These are phyloP conservation scores for Megastigmus dorsalis DNA, from an alignment of 2,888 invertebrate genomes.

Conservation along the genomic window DNA sequence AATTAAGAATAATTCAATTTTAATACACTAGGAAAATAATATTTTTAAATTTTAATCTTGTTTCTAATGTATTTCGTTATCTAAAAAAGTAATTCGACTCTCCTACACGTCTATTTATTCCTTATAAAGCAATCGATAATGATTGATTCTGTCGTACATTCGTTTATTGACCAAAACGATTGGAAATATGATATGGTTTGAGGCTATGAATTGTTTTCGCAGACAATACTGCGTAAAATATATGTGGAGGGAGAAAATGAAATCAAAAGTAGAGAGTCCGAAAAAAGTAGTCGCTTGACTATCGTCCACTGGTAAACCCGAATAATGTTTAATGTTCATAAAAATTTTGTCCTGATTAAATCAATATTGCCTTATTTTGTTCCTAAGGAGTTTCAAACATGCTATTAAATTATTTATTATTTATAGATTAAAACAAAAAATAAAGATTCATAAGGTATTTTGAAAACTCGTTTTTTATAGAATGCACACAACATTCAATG, in stretches of 20 bases:
- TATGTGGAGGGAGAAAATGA: neutral
- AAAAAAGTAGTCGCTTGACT: neutral
- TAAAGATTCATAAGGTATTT: too few relatives aligned
- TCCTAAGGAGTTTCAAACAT: too few relatives aligned
- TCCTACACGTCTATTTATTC: neutral
- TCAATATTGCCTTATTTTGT: too few relatives aligned
- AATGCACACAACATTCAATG: too few relatives aligned
- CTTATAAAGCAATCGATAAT: neutral
- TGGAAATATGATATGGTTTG: slow-evolving; percentile 22
- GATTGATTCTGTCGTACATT: slow-evolving; percentile 9
- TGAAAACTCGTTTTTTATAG: too few relatives aligned
- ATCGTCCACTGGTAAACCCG: too few relatives aligned
- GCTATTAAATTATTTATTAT: too few relatives aligned
- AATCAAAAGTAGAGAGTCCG: neutral
- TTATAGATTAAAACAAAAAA: too few relatives aligned
- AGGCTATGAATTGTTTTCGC: slow-evolving; percentile 12
- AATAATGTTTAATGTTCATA: too few relatives aligned
- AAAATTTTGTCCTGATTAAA: too few relatives aligned
- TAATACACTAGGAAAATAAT: too few relatives aligned
- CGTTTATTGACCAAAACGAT: slow-evolving; percentile 6
- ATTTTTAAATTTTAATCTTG: neutral
- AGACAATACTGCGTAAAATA: neutral
- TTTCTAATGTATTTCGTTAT: neutral
- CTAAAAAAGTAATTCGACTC: neutral
- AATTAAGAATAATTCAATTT: too few relatives aligned